Evolutionary conservation across 2,888 invertebrate species (phyloP).

Genomic region (Neria commutata): DNA sequence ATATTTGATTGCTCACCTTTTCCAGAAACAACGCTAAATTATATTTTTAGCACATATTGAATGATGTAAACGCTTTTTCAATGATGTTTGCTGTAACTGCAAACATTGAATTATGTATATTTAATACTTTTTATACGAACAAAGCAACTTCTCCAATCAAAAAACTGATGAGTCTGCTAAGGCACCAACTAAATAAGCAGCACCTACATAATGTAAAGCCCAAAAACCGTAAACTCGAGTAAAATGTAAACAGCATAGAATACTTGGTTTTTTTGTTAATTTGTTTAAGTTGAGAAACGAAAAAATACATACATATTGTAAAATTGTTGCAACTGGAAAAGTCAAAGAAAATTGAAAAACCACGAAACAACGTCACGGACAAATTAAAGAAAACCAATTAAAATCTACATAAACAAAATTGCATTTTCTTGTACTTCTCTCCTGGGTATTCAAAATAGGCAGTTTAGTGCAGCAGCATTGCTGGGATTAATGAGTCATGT

Average conservation of each 20-base stretch:
- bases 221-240: conserved; percentile 16
- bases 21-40: neutral
- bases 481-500: conserved; percentile 1
- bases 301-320: conserved; percentile 12
- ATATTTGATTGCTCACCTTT: too few species aligned
- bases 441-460: neutral
- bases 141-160: neutral
- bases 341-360: conserved; percentile 6
- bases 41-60: neutral
- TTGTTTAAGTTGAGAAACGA: conserved; percentile 15
- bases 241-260: conserved; percentile 12
- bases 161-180: conserved; percentile 1
- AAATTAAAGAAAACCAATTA: conserved; percentile 25
- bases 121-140: conserved; percentile 22
- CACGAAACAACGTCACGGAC: conserved; percentile 17
- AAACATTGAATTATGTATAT: conserved; percentile 26
- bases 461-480: neutral
- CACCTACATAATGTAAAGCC: neutral
- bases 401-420: conserved; percentile 6
- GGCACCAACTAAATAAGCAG: conserved; percentile 6
- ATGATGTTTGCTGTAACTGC: conserved; percentile 10
- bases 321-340: conserved; percentile 9
- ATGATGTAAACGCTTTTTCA: too few species aligned
- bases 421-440: conserved; percentile 8
- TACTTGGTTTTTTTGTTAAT: conserved; percentile 23